Evolutionary conservation across 2,888 invertebrate species (phyloP).

Genomic region (Meiosimyza decipiens): DNA sequence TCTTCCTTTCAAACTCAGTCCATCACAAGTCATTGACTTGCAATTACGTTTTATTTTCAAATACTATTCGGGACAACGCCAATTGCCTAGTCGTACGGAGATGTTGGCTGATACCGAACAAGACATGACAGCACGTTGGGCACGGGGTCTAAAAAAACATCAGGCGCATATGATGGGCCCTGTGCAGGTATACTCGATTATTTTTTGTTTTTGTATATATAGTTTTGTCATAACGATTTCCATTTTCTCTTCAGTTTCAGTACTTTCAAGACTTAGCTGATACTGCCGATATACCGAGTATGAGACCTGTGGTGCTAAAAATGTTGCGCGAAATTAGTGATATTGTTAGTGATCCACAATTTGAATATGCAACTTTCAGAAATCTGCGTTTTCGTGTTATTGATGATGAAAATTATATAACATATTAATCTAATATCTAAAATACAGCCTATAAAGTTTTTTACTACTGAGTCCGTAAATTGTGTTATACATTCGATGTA

Average conservation of each 20-base stretch:
- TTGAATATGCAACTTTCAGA: conserved; percentile 72
- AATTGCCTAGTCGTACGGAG: conserved; percentile 72
- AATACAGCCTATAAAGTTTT: too few species aligned
- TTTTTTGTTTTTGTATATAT: too few species aligned
- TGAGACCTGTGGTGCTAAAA: conserved; percentile 76
- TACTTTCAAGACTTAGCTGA: conserved; percentile 77
- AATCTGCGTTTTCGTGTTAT: conserved; percentile 73
- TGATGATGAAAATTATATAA: conserved; percentile 69
- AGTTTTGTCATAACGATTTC: too few species aligned
- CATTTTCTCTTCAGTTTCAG: conserved; percentile 66
- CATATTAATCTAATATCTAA: too few species aligned
- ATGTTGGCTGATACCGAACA: conserved; percentile 74
- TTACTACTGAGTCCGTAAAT: too few species aligned
- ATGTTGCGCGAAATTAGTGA: conserved; percentile 73
- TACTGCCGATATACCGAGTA: conserved; percentile 72
- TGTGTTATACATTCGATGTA: too few species aligned
- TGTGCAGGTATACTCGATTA: conserved; percentile 48
- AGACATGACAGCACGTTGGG: conserved; percentile 72
- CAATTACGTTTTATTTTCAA: conserved; percentile 76
- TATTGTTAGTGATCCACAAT: conserved; percentile 68
- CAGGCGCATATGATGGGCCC: conserved; percentile 76
- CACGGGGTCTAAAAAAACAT: conserved; percentile 69
- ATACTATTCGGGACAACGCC: conserved; percentile 72
- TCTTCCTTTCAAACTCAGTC: conserved; percentile 80
- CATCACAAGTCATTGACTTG: conserved; percentile 84